Evolutionary conservation across 2,888 invertebrate species (phyloP), one percentile per base, ranked within the genome.

Genomic region (Xylocampa areola): DNA sequence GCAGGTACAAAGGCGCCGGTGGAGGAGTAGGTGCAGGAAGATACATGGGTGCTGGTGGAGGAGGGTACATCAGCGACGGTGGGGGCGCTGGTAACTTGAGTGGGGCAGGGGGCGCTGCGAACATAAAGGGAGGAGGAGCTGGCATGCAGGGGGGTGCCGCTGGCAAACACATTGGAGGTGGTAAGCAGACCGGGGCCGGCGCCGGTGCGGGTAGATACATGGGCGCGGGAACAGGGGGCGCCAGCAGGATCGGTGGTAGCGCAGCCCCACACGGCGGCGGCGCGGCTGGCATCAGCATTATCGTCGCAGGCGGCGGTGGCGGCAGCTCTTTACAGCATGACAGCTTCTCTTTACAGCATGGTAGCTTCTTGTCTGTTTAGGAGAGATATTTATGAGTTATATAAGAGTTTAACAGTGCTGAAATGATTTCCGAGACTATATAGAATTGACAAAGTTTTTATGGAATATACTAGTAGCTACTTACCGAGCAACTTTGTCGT

Each of bases 251-350:
- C 0, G 82, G 80, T 0, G 84, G 77, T 4, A 81, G 57, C 0
- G 81, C 65, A 0, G 81, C 62, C 0, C 73, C 66, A 21, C 73
- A 73, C 0, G 81, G 71, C 0, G 89, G 86, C 0, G 86, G 81
- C 0, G 76, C 70, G 0, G 90, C 87, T 8, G 91, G 91, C 84
- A 91, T 79, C 54, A 92, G 58, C 44, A 92, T 79, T 8, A 91
- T 87, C 0, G 91, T 88, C 0, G 87, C 76, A 3, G 89, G 88
- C 0, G 84, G 84, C 8, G 82, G 84, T 8, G 84, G 87, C 1
- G 70, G 54, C 10, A 73, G 43, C 14, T 80, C 77, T 23, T 73
- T 68, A 16, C 51, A 77, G 36, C 82, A 83, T 49, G 66, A 48
- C 48, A 78, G 68, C 63, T 76, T 75, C 57, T 80, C 77, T 23